Conservation (phyloP, 2,888 invertebrate genomes). For the Limenitis camilla region DNA sequence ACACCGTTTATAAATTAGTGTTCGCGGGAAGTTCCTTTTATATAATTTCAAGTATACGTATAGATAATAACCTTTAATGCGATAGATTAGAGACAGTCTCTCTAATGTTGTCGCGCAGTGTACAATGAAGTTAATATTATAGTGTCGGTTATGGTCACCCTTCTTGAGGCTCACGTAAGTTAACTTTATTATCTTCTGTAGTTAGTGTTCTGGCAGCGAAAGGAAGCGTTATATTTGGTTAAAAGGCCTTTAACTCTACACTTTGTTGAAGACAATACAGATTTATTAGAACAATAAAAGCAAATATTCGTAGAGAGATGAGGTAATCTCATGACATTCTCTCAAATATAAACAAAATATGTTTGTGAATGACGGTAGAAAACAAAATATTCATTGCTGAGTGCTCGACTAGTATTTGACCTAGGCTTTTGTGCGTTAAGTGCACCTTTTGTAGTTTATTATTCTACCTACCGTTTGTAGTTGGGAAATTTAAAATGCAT, state of each 20-base stretch:
- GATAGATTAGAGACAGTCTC: no score
- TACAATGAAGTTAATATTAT: no score
- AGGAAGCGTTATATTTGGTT: no score
- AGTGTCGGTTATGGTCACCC: no score
- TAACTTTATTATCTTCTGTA: no score
- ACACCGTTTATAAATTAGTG: no score
- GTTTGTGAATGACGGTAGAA: conserved; percentile 6
- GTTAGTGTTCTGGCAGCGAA: no score
- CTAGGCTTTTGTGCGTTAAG: not conserved
- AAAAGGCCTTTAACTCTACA: conserved; percentile 11
- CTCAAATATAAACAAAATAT: conserved; percentile 14
- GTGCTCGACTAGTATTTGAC: not conserved
- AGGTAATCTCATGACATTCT: conserved; percentile 32
- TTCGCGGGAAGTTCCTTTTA: no score
- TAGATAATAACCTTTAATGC: no score
- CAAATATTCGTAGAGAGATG: conserved; percentile 33
- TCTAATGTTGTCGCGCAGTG: no score
- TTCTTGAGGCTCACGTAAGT: no score
- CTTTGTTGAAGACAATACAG: conserved; percentile 19
- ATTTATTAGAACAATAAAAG: conserved; percentile 21
- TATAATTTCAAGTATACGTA: no score
- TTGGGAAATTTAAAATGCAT: not conserved
- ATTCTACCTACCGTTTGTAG: not conserved
- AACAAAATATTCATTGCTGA: conserved; percentile 19
- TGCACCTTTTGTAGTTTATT: not conserved